Conservation (phyloP, 2,888 invertebrate species). For the Chamaedrilus cognettii region DNA sequence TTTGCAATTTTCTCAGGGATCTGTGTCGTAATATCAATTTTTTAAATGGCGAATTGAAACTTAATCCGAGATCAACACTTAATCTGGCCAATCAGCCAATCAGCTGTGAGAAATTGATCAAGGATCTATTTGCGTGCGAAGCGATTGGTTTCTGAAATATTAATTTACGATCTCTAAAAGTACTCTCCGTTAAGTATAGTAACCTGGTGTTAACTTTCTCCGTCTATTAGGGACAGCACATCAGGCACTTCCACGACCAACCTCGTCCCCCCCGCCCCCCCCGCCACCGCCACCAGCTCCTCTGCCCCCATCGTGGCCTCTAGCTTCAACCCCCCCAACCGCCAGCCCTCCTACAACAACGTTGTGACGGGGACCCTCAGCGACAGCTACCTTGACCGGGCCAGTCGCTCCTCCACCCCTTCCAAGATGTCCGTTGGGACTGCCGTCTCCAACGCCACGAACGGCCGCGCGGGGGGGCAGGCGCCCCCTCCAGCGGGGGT, state of each 20-base stretch:
- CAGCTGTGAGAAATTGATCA: no score
- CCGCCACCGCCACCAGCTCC: neutral
- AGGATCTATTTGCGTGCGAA: no score
- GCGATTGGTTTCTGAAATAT: no score
- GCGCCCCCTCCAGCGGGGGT: neutral
- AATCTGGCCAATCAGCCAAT: no score
- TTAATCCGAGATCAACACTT: no score
- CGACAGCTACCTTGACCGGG: constrained; percentile 1
- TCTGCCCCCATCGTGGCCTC: neutral
- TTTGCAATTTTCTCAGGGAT: no score
- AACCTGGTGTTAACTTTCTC: no score
- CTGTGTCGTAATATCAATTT: no score
- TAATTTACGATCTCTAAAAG: no score
- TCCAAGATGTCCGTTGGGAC: neutral
- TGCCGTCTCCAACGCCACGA: neutral
- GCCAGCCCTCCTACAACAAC: neutral
- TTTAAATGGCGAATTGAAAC: no score
- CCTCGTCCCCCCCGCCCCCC: neutral
- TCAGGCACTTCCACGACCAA: neutral
- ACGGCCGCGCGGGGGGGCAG: neutral
- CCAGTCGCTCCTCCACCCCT: constrained; percentile 2
- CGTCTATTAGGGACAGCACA: no score
- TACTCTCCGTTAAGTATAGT: no score
- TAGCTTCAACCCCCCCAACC: neutral
- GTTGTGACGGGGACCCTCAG: constrained; percentile 1